Conservation (phyloP, 2,888 invertebrate species). For the Portevinia maculata region DNA sequence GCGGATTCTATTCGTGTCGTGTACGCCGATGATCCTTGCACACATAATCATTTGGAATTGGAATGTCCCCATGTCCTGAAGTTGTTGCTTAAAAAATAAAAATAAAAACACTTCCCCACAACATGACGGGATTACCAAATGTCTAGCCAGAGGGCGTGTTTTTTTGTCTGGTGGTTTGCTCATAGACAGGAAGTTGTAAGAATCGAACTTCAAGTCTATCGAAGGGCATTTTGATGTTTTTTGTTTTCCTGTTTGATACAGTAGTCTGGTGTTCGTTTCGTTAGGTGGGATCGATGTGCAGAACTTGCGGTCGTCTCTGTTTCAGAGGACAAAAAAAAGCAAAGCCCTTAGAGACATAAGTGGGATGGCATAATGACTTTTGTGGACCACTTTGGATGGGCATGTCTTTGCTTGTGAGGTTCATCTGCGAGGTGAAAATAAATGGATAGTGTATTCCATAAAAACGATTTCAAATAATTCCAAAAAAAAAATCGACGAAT, state of each 20-base stretch:
- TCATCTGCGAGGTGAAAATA: too few relatives aligned
- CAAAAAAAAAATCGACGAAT: neutral
- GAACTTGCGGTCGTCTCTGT: constrained; percentile 53
- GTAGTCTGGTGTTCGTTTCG: neutral
- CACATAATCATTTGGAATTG: constrained; percentile 56
- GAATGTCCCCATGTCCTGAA: constrained; percentile 34
- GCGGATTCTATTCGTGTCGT: constrained; percentile 52
- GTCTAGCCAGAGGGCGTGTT: constrained; percentile 48
- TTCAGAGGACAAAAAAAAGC: neutral
- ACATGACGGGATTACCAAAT: constrained; percentile 66
- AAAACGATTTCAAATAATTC: neutral
- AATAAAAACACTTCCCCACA: constrained; percentile 36
- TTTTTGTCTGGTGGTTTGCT: constrained; percentile 24
- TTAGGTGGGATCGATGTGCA: neutral
- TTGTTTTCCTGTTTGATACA: constrained; percentile 4
- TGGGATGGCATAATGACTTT: constrained; percentile 41
- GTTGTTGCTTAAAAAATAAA: constrained; percentile 17
- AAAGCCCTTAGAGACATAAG: constrained; percentile 35
- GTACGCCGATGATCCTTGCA: constrained; percentile 56
- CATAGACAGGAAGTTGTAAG: constrained; percentile 54
- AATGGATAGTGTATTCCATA: neutral
- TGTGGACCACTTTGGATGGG: constrained; percentile 23
- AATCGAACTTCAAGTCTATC: constrained; percentile 41
- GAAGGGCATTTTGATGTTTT: constrained; percentile 20
- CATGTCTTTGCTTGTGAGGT: constrained; percentile 7